Base-by-base conservation (phyloP, 2,888 invertebrate species). In the Cosmia pyralina region DNA sequence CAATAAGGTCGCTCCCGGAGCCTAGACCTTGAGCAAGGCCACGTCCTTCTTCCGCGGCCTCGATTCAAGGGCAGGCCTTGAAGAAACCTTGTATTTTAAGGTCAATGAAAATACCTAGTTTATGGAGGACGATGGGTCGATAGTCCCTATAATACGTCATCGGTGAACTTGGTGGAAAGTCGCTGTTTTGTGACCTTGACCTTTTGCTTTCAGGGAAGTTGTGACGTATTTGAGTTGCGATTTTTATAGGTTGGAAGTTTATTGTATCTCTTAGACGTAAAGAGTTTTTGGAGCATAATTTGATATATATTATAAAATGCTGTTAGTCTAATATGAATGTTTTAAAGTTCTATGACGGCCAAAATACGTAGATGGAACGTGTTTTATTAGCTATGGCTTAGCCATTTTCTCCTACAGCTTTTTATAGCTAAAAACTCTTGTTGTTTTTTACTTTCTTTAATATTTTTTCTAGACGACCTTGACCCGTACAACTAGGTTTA, bases 21-120 rank as follows among this genome's bases (percentile, higher is more conserved):
- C 48, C 38, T 52, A 77, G 62, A 59, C 80, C 81, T 77, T 66
- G 59, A 65, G 34, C 85, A 64, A 85, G 73, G 63, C 59, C 71
- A 55, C 59, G 75, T 73, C 79, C 75, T 72, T 67, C 60, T 74
- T 59, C 41, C 77, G 63, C 68, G 82, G 75, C 88, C 88, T 85
- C 68, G 79, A 22, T 69, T 60, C 76, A 87, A 89, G 88, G 87
- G 44, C 76, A 75, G 76, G 65, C 81, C 65, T 73, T 72, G 73
- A 60, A 44, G 64, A 69, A 77, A 74, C 82, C 75, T 82, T 67
- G 71, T 73, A 11, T 72, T 77, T 75, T 64, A 65, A 86, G 85
- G 82, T 75, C 86, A 67, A 15, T 55, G 64, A 41, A 59, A 68
- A 84, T 55, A 59, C 73, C 82, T 74, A 55, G 72, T 66, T 74